Percentiles rank a stretch among this genome's conserved stretches.
phyloP scores from a whole-genome alignment of 2,113 vertebrate species.

The Lichenostomus cassidix region DNA sequence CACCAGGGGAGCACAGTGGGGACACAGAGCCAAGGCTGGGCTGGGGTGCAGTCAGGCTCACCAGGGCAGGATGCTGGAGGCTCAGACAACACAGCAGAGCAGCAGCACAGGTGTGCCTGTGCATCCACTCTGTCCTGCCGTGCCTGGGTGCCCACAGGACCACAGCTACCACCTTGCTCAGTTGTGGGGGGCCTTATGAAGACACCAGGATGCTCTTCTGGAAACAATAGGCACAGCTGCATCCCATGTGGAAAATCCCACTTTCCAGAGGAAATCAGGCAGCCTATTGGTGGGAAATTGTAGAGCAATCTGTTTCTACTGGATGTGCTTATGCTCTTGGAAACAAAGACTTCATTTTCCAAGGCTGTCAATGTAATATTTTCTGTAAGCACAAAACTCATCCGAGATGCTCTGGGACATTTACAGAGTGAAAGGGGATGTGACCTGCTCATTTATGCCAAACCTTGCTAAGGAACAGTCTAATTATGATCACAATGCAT shows the following conservation, averaged over 20 bases:
- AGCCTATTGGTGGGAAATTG: neutral
- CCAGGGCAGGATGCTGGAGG: neutral
- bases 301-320: neutral
- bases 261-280: neutral
- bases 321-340: neutral
- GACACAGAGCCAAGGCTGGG: neutral
- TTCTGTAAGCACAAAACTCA: neutral
- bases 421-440: neutral
- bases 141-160: neutral
- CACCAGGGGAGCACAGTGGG: neutral
- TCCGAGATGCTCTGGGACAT: neutral
- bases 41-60: neutral
- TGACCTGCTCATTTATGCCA: neutral
- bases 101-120: accelerated
- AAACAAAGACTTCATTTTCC: neutral
- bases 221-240: neutral
- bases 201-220: neutral
- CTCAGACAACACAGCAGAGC: neutral
- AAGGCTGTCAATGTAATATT: neutral
- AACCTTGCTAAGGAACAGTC: neutral
- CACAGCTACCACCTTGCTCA: neutral
- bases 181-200: neutral
- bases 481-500: neutral
- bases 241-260: neutral
- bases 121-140: neutral